Evolutionary conservation across 2,888 invertebrate species (phyloP).

Genomic region (Rhimphoctona megacephalus): DNA sequence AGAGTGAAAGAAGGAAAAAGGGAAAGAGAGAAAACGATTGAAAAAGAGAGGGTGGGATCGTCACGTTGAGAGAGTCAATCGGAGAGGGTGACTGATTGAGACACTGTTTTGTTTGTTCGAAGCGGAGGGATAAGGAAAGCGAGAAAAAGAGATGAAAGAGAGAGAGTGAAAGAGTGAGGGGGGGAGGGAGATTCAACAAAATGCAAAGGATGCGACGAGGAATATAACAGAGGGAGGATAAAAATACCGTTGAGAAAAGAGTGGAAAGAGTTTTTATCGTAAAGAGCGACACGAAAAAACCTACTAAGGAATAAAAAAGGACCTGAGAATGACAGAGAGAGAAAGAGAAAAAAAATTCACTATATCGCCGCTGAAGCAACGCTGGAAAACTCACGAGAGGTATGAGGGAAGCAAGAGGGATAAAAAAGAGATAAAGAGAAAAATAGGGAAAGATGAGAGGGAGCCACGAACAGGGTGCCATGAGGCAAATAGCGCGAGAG

Average conservation of each 20-base stretch:
- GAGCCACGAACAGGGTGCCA: constrained; percentile 49
- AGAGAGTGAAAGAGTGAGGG: background rate
- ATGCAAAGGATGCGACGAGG: constrained; percentile 34
- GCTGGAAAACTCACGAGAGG: background rate
- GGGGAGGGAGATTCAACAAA: constrained; percentile 20
- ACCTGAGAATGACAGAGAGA: too few species aligned
- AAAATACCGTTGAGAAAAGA: constrained; percentile 42
- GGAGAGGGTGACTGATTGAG: constrained; percentile 82
- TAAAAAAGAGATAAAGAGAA: background rate
- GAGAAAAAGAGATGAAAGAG: constrained; percentile 21
- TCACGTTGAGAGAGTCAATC: constrained; percentile 70
- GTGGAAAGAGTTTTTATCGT: constrained; percentile 35
- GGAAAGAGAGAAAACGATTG: background rate
- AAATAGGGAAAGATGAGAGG: background rate
- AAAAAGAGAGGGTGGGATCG: constrained; percentile 9
- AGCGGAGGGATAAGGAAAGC: constrained; percentile 52
- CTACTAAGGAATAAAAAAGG: constrained; percentile 11
- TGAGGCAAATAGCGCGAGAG: constrained; percentile 59
- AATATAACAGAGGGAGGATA: constrained; percentile 41
- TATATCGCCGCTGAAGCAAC: background rate
- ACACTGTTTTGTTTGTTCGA: constrained; percentile 83
- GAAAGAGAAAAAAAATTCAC: constrained; percentile 8
- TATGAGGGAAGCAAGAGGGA: background rate
- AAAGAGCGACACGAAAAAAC: constrained; percentile 56
- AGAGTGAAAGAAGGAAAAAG: background rate